Evolutionary conservation across 2,797 vertebrate genomes (phyloP), one percentile per base, ranked within the genome.

Genomic region (Saxicola maurus): DNA sequence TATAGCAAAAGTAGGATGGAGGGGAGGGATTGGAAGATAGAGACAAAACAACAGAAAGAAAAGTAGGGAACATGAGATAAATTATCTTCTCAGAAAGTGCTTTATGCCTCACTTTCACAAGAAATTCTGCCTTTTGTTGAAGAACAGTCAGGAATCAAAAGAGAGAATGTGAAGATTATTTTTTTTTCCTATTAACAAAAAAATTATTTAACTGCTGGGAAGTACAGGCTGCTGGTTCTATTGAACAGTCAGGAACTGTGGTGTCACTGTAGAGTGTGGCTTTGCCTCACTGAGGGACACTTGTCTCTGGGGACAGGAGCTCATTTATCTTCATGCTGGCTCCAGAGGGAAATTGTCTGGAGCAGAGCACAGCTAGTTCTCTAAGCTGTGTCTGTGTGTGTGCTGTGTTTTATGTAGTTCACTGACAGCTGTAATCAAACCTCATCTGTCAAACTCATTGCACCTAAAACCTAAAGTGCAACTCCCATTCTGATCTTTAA

Each of bases 381-480:
- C 7, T 46, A 8, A 46, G 45, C 45, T 46, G 23, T 46, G 45
- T 91, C 30, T 57, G 46, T 48, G 77, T 80, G 4, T 94, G 92
- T 89, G 94, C 38, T 2, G 15, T 93, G 86, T 92, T 95, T 90
- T 96, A 92, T 95, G 95, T 62, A 96, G 90, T 92, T 87, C 85
- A 79, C 90, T 96, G 95, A 89, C 91, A 96, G 90, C 93, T 83
- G 86, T 81, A 94, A 95, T 92, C 3, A 8, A 91, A 95, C 78
- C 90, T 96, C 95, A 97, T 96, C 93, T 8, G 71, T 96, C 96
- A 96, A 94, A 93, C 93, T 95, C 93, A 75, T 95, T 96, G 94
- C 93, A 95, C 92, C 91, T 67, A 86, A 91, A 93, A 95, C 92
- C 89, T 91, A 9, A 75, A 87, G 66, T 78, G 33, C 79, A 94